Conservation (phyloP, 2,888 invertebrate species). For the Xestia xanthographa region DNA sequence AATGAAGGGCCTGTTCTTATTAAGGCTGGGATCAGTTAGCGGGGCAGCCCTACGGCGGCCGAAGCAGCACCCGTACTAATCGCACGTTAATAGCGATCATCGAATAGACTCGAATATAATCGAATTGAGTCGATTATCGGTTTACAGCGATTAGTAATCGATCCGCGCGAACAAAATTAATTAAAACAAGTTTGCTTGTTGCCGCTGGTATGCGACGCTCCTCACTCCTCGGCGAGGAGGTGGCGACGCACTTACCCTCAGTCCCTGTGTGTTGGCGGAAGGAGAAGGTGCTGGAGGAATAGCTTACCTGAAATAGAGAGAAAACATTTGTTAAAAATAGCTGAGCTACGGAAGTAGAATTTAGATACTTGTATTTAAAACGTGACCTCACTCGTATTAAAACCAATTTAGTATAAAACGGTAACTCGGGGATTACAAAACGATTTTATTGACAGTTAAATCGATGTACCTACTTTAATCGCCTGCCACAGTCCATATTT, state of each 20-base stretch:
- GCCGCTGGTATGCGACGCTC: constrained; percentile 12
- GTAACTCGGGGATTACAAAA: background rate
- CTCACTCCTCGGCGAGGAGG: background rate
- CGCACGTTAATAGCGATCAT: constrained; percentile 59
- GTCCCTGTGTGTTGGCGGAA: background rate
- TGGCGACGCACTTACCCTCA: constrained; percentile 4
- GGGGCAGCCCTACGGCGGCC: constrained; percentile 39
- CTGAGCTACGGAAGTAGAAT: background rate
- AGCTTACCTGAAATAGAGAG: constrained; percentile 54
- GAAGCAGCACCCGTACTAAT: constrained; percentile 41
- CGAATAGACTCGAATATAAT: constrained; percentile 60
- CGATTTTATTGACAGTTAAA: background rate
- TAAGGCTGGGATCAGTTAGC: background rate
- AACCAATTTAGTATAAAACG: background rate
- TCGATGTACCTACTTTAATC: background rate
- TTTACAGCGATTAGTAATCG: constrained; percentile 56
- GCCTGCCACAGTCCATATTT: background rate
- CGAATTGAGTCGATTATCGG: constrained; percentile 61
- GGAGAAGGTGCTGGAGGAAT: constrained; percentile 1
- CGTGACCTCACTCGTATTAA: no score
- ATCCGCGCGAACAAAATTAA: constrained; percentile 51
- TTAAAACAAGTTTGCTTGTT: constrained; percentile 51
- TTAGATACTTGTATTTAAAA: no score
- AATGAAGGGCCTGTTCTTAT: background rate
- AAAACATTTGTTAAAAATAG: constrained; percentile 26